Evolutionary conservation across 2,888 invertebrate genomes (phyloP), one percentile per base, ranked within the genome.

Genomic region (Eupithecia vulgata): DNA sequence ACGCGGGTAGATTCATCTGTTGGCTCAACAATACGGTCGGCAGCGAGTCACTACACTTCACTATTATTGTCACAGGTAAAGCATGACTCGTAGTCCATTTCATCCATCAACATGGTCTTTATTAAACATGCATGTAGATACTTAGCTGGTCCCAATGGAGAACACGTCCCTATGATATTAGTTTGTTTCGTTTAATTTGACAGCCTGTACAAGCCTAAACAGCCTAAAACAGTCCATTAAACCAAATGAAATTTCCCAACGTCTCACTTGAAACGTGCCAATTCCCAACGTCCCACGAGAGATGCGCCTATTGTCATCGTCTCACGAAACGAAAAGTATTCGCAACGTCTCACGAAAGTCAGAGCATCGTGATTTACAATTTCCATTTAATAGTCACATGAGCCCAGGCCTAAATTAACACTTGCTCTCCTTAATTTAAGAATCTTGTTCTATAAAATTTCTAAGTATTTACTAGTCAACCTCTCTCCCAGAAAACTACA

Each of bases 1-100:
- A 99, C 89, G 96, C 97, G 73, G 98, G 98, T 68, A 96, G 97
- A 82, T 98, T 98, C 92, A 96, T 97, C 73, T 99, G 99, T 92
- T 97, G 97, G 95, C 97, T 98, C 72, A 98, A 98, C 93, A 99
- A 98, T 89, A 97, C 97, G 10, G 97, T 97, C 3, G 98, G 98
- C 37, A 97, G 96, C 84, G 97, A 97, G 87, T 96, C 96, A 61
- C 96, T 97, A 65, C 96, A 97, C 84, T 96, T 97, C 81, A 96
- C 96, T 25, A 94, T 98, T 77, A 96, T 96, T 80, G 97, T 98
- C 76, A 97, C 97, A 89, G 97, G 97, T 97, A 25, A 25, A 12
- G 4, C 25, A 5, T 13, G 21, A 10, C 21, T 17, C 1, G 8
- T 7, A 52, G 12, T 21, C 10, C 10, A 21, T 45, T 57, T 25